Conservation (phyloP, 2,888 invertebrate genomes). For the Minunthozetes semirufus region DNA sequence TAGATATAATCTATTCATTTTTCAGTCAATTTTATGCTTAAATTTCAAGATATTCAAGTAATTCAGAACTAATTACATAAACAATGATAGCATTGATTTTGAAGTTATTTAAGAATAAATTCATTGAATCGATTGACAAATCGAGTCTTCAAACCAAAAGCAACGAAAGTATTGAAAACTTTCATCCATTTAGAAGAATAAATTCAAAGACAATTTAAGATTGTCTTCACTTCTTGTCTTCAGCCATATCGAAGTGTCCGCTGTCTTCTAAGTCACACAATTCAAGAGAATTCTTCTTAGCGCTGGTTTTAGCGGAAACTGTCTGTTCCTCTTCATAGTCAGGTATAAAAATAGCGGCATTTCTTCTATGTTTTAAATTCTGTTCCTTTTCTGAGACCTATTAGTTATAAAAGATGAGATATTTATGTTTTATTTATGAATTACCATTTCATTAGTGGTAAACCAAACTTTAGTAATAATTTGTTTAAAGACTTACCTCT, state of each 20-base stretch:
- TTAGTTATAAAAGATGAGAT: neutral
- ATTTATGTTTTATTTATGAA: neutral
- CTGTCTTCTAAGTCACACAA: constrained; percentile 21
- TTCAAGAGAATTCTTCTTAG: neutral
- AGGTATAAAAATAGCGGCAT: constrained; percentile 4
- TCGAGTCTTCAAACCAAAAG: no score
- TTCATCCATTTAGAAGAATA: neutral
- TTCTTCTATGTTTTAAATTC: neutral
- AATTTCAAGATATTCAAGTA: no score
- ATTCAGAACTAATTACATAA: no score
- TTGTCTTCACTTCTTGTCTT: neutral
- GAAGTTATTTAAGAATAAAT: no score
- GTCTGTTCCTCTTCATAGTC: constrained; percentile 20
- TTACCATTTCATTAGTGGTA: no score
- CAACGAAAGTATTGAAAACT: no score
- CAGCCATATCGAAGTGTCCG: neutral
- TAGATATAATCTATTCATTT: no score
- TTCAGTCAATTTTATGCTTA: no score
- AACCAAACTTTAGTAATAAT: neutral
- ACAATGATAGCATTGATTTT: no score
- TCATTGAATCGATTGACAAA: no score
- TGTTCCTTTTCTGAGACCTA: neutral
- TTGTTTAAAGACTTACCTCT: neutral
- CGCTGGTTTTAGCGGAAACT: neutral
- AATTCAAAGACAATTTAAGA: no score